A percentile compares a stretch with the other conserved stretches of the same genome.
These are phyloP conservation scores for Xestia sexstrigata DNA, from an alignment of 2,888 invertebrate genomes.

Conservation along the genomic window DNA sequence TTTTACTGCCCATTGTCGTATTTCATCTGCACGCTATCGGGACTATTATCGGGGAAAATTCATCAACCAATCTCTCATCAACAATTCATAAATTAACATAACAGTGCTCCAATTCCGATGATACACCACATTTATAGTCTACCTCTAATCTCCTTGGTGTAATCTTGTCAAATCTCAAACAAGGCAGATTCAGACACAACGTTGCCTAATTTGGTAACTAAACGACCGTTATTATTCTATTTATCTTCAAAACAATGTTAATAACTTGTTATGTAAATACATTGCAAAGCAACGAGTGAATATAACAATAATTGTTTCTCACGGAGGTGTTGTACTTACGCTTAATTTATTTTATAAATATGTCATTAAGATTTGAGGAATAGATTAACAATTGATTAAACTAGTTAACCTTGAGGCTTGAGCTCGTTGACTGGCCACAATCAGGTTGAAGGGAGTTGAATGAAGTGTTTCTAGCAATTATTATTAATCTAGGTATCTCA, in stretches of 20 bases:
- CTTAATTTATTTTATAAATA: slow-evolving; percentile 57
- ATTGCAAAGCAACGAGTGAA: slow-evolving; percentile 49
- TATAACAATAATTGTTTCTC: slow-evolving; percentile 63
- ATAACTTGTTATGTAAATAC: slow-evolving; percentile 62
- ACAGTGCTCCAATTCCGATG: slow-evolving; percentile 16
- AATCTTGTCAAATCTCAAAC: slow-evolving; percentile 31
- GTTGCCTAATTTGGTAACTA: slow-evolving; percentile 55
- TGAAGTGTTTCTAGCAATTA: slow-evolving; percentile 22
- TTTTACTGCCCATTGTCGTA: slow-evolving; percentile 22
- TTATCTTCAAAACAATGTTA: slow-evolving; percentile 50
- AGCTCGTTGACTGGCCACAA: slow-evolving; percentile 37
- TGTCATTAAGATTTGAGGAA: slow-evolving; percentile 65
- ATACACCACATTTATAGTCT: not conserved
- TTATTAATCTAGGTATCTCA: not conserved
- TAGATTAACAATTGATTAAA: slow-evolving; percentile 55
- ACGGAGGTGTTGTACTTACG: slow-evolving; percentile 52
- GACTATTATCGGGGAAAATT: not conserved
- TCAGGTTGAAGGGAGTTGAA: slow-evolving; percentile 24
- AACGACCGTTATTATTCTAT: slow-evolving; percentile 43
- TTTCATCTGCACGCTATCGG: slow-evolving; percentile 6
- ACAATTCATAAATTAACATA: slow-evolving; percentile 6
- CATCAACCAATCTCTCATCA: not conserved
- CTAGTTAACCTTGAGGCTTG: slow-evolving; percentile 60
- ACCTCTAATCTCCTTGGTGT: not conserved
- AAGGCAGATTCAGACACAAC: slow-evolving; percentile 24